Base-by-base conservation (phyloP, 2,888 invertebrate species). In the Nephrocerus scutellatus region DNA sequence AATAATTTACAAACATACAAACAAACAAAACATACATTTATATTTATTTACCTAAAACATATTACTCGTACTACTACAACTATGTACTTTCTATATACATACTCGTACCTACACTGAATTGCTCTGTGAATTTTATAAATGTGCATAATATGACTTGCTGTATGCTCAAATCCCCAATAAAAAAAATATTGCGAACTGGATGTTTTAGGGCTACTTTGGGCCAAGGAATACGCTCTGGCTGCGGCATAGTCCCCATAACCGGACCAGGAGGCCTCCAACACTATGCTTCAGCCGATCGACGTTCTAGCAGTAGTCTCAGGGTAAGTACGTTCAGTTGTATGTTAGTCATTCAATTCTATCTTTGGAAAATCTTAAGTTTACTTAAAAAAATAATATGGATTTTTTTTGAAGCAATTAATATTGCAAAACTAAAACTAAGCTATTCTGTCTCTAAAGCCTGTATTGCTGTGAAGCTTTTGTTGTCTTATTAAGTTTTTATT, bases 151-250 rank as follows among this genome's bases (percentile, higher is more conserved):
- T n/a, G n/a, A n/a, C n/a, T n/a, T n/a, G n/a, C n/a, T n/a, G n/a
- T n/a, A 36, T 32, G 38, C 28, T 45, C 46, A 52, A 51, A 54
- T 20, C 9, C 29, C 19, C 22, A 24, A 36, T 24, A 30, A 28
- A 19, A 24, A 15, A 25, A 28, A 29, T 16, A 20, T 12, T 9
- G 10, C 15, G 47, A 42, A 49, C 46, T 50, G 53, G 54, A 49
- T 54, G 53, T 54, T 53, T 53, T 66, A 68, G 68, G 64, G 58
- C 68, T 55, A 67, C 66, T 51, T 63, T 68, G 62, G 66, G 68
- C 58, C 68, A 68, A 63, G 68, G 68, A 57, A 68, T 68, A 48
- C 65, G 68, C 44, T 66, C 66, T 52, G 66, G 67, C 57, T 68
- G 68, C 56, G 65, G 64, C 56, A 65, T 68, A 58, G 66, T 68